Evolutionary conservation across 2,888 invertebrate species (phyloP).

Genomic region (Torymus tubicola): DNA sequence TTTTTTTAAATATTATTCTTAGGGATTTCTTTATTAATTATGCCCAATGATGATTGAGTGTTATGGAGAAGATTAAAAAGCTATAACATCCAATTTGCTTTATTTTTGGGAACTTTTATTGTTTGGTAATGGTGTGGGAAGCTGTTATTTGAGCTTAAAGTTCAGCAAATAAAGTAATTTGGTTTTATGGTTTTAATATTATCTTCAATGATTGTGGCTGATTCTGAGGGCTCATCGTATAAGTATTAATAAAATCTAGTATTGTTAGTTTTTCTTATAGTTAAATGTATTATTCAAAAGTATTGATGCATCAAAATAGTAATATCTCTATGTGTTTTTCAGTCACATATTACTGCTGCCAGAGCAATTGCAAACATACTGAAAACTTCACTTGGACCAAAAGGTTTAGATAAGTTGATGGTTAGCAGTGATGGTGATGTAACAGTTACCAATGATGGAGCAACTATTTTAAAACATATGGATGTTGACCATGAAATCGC

Average conservation of each 20-base stretch:
- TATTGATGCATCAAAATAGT: not conserved
- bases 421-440: slow-evolving; percentile 98
- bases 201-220: not conserved
- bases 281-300: not conserved
- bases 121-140: not conserved
- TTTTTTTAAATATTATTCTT: too few species aligned
- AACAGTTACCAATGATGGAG: slow-evolving; percentile 98
- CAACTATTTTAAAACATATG: slow-evolving; percentile 99
- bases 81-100: not conserved
- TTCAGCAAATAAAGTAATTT: slow-evolving; percentile 11
- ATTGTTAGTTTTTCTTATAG: not conserved
- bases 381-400: slow-evolving; percentile 96
- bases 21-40: too few species aligned
- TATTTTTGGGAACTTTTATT: not conserved
- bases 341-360: slow-evolving; percentile 99
- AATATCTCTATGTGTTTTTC: slow-evolving; percentile 70
- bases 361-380: slow-evolving; percentile 93
- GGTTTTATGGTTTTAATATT: not conserved
- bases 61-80: not conserved
- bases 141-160: slow-evolving; percentile 10
- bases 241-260: slow-evolving; percentile 1
- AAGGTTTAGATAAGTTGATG: slow-evolving; percentile 98
- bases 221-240: slow-evolving; percentile 6
- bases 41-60: slow-evolving; percentile 7
- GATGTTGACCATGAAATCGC: slow-evolving; percentile 99